Evolutionary conservation across 2,113 vertebrate genomes (phyloP).

Genomic region (Phyllopteryx taeniolatus): DNA sequence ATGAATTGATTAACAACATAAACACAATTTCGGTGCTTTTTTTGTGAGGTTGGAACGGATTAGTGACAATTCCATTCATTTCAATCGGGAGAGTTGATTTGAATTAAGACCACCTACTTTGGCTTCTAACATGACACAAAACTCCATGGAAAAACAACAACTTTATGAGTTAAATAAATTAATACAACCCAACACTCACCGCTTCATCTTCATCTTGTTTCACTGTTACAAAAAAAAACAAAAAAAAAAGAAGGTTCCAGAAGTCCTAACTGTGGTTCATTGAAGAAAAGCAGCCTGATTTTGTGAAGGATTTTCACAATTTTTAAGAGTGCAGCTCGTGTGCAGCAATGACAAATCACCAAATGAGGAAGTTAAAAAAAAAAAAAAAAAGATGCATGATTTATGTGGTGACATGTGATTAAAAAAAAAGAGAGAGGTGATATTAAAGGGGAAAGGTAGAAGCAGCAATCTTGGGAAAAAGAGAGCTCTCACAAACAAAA

Average conservation of each 20-base stretch:
- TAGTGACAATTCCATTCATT: too few relatives aligned
- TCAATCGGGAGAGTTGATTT: too few relatives aligned
- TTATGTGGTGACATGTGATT: background rate
- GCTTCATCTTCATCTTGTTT: background rate
- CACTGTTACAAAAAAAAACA: background rate
- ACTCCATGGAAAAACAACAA: background rate
- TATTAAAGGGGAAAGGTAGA: slow-evolving; percentile 50
- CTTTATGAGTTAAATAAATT: background rate
- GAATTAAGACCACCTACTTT: too few relatives aligned
- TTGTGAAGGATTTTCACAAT: background rate
- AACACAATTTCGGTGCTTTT: too few relatives aligned
- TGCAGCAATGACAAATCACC: background rate
- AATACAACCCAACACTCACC: background rate
- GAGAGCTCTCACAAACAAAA: slow-evolving; percentile 13
- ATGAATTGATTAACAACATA: too few relatives aligned
- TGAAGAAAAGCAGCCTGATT: background rate
- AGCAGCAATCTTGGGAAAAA: slow-evolving; percentile 1
- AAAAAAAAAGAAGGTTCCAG: background rate
- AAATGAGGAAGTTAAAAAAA: background rate
- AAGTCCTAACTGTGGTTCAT: background rate
- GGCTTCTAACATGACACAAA: background rate
- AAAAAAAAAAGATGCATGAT: background rate
- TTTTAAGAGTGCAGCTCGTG: background rate
- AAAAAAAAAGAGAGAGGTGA: slow-evolving; percentile 12
- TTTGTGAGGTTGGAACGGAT: too few relatives aligned